Base-by-base conservation (phyloP, 2,113 vertebrate genomes). In the Melanostigma gelatinosum region DNA sequence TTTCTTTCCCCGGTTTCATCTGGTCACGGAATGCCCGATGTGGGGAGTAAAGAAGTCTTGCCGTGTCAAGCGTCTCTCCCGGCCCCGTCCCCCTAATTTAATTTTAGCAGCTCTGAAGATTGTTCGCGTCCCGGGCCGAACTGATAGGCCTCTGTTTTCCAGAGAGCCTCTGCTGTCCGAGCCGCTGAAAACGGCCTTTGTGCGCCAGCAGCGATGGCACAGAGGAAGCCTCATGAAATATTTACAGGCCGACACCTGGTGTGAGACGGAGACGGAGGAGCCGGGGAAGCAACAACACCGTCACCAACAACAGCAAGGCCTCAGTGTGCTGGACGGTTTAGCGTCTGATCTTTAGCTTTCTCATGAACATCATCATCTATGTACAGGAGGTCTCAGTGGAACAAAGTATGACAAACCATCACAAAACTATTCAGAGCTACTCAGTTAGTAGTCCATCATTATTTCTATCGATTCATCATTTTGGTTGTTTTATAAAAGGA, bases 231-330 rank as follows among this genome's bases (percentile, higher is more conserved):
- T 93, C 84, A 93, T 94, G 87, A 93, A 93, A 93, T 92, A 94
- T 94, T 94, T 92, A 94, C 86, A 74, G 85, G 61, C 87, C 38
- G 58, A 92, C 94, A 95, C 94, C 94, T 94, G 94, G 93, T 87
- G 84, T 80, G 75, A 89, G 82, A 77, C 63, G 4, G 63, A 63
- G 71, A 79, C 74, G 85, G 85, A 73, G 75, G 34, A 29, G 65
- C 84, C 71, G 70, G 85, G 75, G 77, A 86, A 66, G 16, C 79
- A 73, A 85, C 83, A 81, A 67, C 68, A 77, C 36, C 54, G 78
- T 36, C 60, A 67, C 65, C 82, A 73, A 72, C 58, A 82, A 83
- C 74, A 63, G 54, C 0, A 36, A 65, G 64, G 64, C 50, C 69
- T 15, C 8, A 44, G 69, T 58, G 57, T 6, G n/a, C n/a, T 7